Base-by-base conservation (phyloP, 2,797 vertebrate genomes). In the Propithecus deckenii region DNA sequence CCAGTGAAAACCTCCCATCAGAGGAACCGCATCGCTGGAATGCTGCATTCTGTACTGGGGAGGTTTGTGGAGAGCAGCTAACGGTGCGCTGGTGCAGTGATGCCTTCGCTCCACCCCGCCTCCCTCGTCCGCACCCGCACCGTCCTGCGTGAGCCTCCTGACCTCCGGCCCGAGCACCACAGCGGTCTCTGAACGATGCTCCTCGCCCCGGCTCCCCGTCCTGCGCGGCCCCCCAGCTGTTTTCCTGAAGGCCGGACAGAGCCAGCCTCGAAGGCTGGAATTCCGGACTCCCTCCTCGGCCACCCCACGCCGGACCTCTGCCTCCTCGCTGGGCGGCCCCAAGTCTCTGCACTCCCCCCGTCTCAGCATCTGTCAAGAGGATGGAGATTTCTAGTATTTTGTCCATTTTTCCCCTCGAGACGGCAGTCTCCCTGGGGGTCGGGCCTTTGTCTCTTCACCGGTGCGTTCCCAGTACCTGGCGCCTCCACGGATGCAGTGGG, bases 1-100 rank as follows among this genome's bases (percentile, higher is more conserved):
- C 83, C 94, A 97, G 97, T 63, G 96, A 81, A 86, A 92, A 96
- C 79, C 94, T 97, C 98, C 97, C 97, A 46, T 94, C 95, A 98
- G 94, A 98, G 97, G 96, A 97, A 48, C 78, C 89, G 95, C 92
- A 50, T 84, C 87, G 55, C 95, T 96, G 91, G 97, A 92, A 91
- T 55, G 86, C 30, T 1, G 9, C 97, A 92, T 93, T 96, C 84
- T 92, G 69, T 95, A 86, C 96, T 97, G 96, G 7, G 25, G 13
- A 28, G 25, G 43, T 6, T 43, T 35, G 10, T 7, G 10, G 15
- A 50, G 59, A 46, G 57, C 0, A 22, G 85, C 50, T 3, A 7
- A 3, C 0, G 30, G 32, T 20, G 67, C 20, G 22, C 12, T 4
- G 1, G 20, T 2, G 12, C 14, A 2, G 7, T 0, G 23, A 3